Base-by-base conservation (phyloP, 2,797 vertebrate species). In the Caiman crocodilus region DNA sequence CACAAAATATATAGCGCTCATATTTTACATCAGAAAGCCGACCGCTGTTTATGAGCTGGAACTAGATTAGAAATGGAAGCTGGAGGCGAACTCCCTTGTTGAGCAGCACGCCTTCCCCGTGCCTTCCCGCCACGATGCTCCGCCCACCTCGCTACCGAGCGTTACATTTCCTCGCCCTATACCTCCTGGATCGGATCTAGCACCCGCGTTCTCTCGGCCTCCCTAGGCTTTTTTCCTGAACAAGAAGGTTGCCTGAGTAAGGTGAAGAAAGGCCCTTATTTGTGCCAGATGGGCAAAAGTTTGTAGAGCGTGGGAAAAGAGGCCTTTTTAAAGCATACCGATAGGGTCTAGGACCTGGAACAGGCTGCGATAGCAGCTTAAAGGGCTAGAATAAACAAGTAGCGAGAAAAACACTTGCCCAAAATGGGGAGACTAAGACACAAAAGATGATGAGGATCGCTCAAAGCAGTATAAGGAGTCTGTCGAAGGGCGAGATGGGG, bases 1-100 rank as follows among this genome's bases (percentile, higher is more conserved):
- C 76, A 84, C 92, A 88, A 96, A 95, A 86, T 90, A 88, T 73
- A 59, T 0, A 0, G 84, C 84, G 89, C 90, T 95, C 94, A 73
- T 78, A 87, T 93, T 96, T 96, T 92, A 96, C 94, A 91, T 91
- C 76, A 16, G 76, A 77, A 93, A 1, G 89, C 90, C 88, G 94
- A 85, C 82, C 91, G 87, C 87, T 64, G 79, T 87, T 82, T 76
- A 95, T 89, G 88, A 88, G 89, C 94, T 88, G 80, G 92, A 93
- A 84, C 76, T 20, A 60, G 91, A 76, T 88, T 91, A 93, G 91
- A 64, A 95, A 82, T 90, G 88, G 93, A 85, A 88, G 80, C 84
- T 82, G 82, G 58, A 90, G 95, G 94, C 94, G 82, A 93, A 83
- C 90, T 95, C 91, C 76, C 5, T 92, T 93, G 87, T 88, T 93